Evolutionary conservation across 92 coral and sea anemone genomes (phyloP), one percentile per base, ranked within the genome.

Genomic region (Anthopleura xanthogrammica): DNA sequence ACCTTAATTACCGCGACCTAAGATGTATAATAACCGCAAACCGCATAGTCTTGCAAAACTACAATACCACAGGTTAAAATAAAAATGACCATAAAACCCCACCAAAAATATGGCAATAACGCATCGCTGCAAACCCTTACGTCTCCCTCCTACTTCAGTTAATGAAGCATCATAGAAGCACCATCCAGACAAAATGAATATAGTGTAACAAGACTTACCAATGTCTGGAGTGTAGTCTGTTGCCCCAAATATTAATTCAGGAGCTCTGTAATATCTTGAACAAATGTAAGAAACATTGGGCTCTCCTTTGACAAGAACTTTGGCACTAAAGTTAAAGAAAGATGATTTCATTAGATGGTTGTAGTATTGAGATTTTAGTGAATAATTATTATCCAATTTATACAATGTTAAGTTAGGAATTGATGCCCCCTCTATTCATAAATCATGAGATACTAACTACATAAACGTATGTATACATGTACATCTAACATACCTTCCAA

Each of bases 221-320:
- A 97, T 97, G 84, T 97, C 98, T 24, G 99, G 98, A 10, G 99
- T 94, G 88, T 97, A 97, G 87, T 97, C 99, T 76, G 99, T 97
- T 29, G 99, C 99, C 72, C 99, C 99, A 94, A 97, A 97, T 83
- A 97, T 97, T 12, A 97, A 92, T 80, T 97, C 99, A 52, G 99
- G 99, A 83, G 99, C 99, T 68, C 99, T 90, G 74, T 97, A 97
- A 83, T 97, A 97, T 88, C 99, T 95, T 79, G 99, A 97, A 85
- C 99, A 97, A 60, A 97, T 97, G 93, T 97, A 97, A 12, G 99
- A 95, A 79, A 97, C 99, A 89, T 97, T 97, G 60, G 99, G 99
- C 80, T 97, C 99, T 57, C 99, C 99, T 83, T 92, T 97, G 48
- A 97, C 98, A n/a, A 97, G 91, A 66, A 97, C 99, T 85, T 97